Base-by-base conservation (phyloP, 2,797 vertebrate species). In the Limosa lapponica region DNA sequence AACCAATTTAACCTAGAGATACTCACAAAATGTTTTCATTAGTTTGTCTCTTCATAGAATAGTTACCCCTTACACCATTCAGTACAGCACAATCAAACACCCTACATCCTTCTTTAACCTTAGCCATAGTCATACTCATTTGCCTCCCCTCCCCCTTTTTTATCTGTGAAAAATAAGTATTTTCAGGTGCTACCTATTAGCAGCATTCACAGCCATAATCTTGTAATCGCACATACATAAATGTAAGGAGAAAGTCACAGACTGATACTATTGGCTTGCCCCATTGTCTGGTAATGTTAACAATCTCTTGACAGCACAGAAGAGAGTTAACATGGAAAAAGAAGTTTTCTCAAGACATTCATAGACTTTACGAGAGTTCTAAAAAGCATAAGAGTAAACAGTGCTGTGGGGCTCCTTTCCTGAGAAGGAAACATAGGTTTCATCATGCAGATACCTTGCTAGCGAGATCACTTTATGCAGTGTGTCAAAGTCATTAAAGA, bases 91-190 rank as follows among this genome's bases (percentile, higher is more conserved):
- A 75, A 23, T 2, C 13, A 8, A 48, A 1, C 18, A 2, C 24
- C 7, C 11, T 20, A 16, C 6, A 32, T 13, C 22, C 10, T 54
- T 34, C 6, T 44, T 82, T 62, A 57, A 9, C 6, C 6, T 5
- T 30, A 55, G 12, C 15, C 2, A 4, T 30, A 41, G 5, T 39
- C 6, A 17, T 17, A 6, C 1, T 43, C 1, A 15, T 59, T 12
- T 5, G 23, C 2, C 3, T 34, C 1, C 2, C 10, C 10, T 8
- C 1, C 10, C 7, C 1, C 5, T 19, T 59, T 59, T 59, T 81
- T 24, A 19, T 17, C 11, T 58, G 11, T 86, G 37, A 55, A 71
- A 71, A 84, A 5, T 23, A 30, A 36, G 13, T 16, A 24, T 82
- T 75, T 93, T 82, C 74, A 85, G 70, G 36, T 75, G 39, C 37